These are phyloP conservation scores for Seriola quinqueradiata DNA, from an alignment of 2,113 vertebrate genomes.

Conservation along the genomic window DNA sequence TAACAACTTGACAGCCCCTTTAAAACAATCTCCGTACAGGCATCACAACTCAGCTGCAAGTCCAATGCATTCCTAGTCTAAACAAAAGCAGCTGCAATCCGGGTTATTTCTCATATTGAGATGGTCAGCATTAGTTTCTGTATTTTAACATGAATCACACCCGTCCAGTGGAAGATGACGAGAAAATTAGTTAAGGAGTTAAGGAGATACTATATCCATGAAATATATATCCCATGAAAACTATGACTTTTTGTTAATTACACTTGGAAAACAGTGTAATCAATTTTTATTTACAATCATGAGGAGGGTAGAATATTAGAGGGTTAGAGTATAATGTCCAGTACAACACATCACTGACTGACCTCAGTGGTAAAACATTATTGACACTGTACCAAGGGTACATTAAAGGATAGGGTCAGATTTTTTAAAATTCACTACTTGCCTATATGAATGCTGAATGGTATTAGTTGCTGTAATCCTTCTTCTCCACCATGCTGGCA, in stretches of 20 bases:
- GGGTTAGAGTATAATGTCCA: not conserved
- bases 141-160: conserved; percentile 32
- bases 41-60: conserved; percentile 7
- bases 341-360: not conserved
- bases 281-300: too few species aligned
- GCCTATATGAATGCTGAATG: too few species aligned
- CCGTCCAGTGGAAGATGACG: not conserved
- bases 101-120: conserved; percentile 67
- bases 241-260: not conserved
- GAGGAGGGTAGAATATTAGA: too few species aligned
- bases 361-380: not conserved
- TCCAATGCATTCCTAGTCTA: conserved; percentile 9
- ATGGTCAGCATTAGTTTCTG: conserved; percentile 9
- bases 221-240: conserved; percentile 21
- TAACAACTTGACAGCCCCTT: not conserved
- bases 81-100: conserved; percentile 8
- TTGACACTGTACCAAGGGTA: not conserved
- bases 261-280: too few species aligned
- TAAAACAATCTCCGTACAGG: not conserved
- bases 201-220: conserved; percentile 18
- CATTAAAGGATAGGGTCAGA: not conserved
- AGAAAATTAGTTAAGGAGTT: not conserved
- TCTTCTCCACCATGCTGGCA: not conserved
- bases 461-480: not conserved
- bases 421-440: not conserved